Base-by-base conservation (phyloP, 2,113 vertebrate species). In the Rhinopithecus roxellana region DNA sequence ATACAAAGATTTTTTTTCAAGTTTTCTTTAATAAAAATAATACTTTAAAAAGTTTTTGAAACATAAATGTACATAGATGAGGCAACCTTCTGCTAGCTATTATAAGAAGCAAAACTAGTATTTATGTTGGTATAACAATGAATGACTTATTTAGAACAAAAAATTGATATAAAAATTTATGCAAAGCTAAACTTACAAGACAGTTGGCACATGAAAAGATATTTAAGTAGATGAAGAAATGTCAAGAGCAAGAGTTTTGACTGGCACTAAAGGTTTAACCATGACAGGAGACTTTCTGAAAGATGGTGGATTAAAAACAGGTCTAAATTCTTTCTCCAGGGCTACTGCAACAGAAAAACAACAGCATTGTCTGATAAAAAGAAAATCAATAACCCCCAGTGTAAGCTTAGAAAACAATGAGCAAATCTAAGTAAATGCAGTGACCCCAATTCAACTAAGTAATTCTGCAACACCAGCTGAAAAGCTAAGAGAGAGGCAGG, bases 71-170 rank as follows among this genome's bases (percentile, higher is more conserved):
- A 81, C 10, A 64, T 27, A 90, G 45, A 69, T 6, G n/a, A 97
- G 50, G n/a, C 50, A 75, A 77, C 13, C 67, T 92, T 94, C 20
- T 52, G 17, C 25, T 79, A 72, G 57, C 30, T 97, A 18, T 93
- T 89, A 17, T 84, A 81, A 93, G 72, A 89, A 92, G 38, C 18
- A 94, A 96, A 79, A 80, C 75, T 52, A 27, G 20, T 90, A 64
- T 48, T 97, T 96, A 38, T 88, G 10, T 87, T 80, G n/a, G 5
- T 30, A 57, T 52, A 85, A 90, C 13, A 78, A 25, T 45, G 69
- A 93, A 93, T 86, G 22, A 72, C 32, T 91, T 93, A 48, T 55
- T 95, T 97, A 84, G 55, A 94, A 95, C 55, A 95, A 96, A 94
- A 72, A 82, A 91, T 72, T 43, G 23, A 74, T 83, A 69, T 20